These are phyloP conservation scores for Musca vetustissima DNA, from an alignment of 1,140 invertebrate species.

Conservation along the genomic window DNA sequence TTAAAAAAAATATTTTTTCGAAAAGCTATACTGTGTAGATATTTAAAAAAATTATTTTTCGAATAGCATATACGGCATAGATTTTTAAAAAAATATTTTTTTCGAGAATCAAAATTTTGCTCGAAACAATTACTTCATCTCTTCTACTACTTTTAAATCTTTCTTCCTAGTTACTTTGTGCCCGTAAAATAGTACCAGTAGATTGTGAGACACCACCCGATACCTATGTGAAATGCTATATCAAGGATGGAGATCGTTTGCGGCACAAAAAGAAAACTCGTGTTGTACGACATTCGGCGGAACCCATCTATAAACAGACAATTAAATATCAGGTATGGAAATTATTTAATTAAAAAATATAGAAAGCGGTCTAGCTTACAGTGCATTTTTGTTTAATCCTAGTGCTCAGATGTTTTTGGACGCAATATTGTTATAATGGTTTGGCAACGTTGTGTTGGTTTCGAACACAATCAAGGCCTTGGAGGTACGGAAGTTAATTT, in stretches of 20 bases:
- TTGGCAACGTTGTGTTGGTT: constrained; percentile 81
- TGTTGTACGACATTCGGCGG: constrained; percentile 73
- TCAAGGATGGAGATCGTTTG: constrained; percentile 83
- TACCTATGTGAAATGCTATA: constrained; percentile 92
- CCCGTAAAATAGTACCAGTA: constrained; percentile 58
- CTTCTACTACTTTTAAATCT: constrained; percentile 2
- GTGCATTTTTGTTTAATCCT: too few relatives aligned
- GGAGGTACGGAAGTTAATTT: constrained; percentile 81
- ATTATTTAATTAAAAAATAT: too few relatives aligned
- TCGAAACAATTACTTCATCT: background rate
- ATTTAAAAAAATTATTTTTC: too few relatives aligned
- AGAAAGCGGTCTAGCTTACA: too few relatives aligned
- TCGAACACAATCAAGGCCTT: constrained; percentile 83
- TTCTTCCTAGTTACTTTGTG: constrained; percentile 53
- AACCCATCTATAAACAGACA: constrained; percentile 84
- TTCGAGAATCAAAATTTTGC: too few relatives aligned
- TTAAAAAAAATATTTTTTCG: too few relatives aligned
- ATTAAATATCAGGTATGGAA: constrained; percentile 84
- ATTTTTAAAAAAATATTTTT: too few relatives aligned
- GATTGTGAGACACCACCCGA: constrained; percentile 64
- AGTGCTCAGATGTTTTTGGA: constrained; percentile 81
- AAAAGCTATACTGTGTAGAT: too few relatives aligned
- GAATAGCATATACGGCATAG: too few relatives aligned
- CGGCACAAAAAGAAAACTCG: constrained; percentile 89
- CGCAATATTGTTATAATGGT: constrained; percentile 82